Evolutionary conservation across 2,888 invertebrate genomes (phyloP).

Genomic region (Euplexia lucipara): DNA sequence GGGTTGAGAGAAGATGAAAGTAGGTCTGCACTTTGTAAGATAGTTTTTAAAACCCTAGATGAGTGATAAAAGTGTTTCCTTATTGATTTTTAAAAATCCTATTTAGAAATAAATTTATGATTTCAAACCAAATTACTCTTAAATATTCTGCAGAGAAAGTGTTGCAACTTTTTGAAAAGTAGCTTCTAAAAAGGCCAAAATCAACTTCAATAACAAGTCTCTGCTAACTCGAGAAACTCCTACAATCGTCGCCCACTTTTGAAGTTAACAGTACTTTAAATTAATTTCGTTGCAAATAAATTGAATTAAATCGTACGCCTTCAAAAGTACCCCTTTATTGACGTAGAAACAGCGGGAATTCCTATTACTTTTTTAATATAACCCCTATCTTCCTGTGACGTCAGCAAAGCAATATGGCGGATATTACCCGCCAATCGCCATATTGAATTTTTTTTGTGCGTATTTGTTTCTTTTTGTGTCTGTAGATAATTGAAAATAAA

Average conservation of each 20-base stretch:
- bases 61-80: no score
- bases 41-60: no score
- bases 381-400: constrained; percentile 40
- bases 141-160: no score
- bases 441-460: constrained; percentile 24
- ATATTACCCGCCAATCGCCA: constrained; percentile 26
- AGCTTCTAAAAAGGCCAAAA: not conserved
- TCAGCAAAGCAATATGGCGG: constrained; percentile 38
- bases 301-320: constrained; percentile 31
- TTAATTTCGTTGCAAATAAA: constrained; percentile 38
- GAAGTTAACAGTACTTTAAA: constrained; percentile 13
- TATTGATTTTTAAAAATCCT: no score
- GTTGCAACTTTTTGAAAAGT: not conserved
- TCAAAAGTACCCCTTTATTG: constrained; percentile 26
- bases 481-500: constrained; percentile 19
- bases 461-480: constrained; percentile 15
- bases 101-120: no score
- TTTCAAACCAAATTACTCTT: no score
- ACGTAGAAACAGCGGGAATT: constrained; percentile 35
- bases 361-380: constrained; percentile 51
- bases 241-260: not conserved
- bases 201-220: not conserved
- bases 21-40: no score
- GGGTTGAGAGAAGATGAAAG: no score
- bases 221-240: not conserved